Conservation (phyloP, 2,797 vertebrate species). For the Gila robusta region DNA sequence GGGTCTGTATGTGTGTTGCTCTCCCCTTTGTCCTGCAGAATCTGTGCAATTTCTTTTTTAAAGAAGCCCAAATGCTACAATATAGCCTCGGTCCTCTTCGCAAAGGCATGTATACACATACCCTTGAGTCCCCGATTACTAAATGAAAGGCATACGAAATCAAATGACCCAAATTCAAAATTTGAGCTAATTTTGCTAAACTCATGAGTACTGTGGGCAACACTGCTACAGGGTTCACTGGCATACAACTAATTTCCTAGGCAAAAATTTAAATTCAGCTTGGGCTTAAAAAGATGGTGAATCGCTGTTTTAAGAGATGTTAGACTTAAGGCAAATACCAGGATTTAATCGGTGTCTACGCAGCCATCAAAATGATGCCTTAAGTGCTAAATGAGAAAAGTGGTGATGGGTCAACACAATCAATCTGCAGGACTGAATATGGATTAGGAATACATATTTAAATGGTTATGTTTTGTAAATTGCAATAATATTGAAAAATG, state of each 20-base stretch:
- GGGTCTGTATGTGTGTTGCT: background rate
- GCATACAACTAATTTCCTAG: background rate
- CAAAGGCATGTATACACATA: background rate
- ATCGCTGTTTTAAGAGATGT: background rate
- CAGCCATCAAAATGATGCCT: background rate
- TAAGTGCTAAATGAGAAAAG: background rate
- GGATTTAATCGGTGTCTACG: background rate
- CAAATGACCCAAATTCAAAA: constrained; percentile 25
- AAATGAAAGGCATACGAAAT: background rate
- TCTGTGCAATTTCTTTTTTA: background rate
- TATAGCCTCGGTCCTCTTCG: background rate
- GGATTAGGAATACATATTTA: background rate
- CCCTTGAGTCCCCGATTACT: background rate
- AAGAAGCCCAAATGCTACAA: background rate
- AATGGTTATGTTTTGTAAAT: background rate
- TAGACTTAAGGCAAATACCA: background rate
- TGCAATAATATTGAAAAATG: constrained; percentile 24
- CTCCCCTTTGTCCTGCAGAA: background rate
- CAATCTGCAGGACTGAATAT: constrained; percentile 20
- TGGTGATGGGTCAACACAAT: background rate
- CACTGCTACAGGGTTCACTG: background rate
- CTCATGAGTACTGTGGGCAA: background rate
- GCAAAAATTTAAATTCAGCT: background rate
- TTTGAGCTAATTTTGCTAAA: background rate
- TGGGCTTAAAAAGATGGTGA: background rate